phyloP scores from a whole-genome alignment of 2,797 vertebrate genomes.

The Lagocephalus sceleratus region DNA sequence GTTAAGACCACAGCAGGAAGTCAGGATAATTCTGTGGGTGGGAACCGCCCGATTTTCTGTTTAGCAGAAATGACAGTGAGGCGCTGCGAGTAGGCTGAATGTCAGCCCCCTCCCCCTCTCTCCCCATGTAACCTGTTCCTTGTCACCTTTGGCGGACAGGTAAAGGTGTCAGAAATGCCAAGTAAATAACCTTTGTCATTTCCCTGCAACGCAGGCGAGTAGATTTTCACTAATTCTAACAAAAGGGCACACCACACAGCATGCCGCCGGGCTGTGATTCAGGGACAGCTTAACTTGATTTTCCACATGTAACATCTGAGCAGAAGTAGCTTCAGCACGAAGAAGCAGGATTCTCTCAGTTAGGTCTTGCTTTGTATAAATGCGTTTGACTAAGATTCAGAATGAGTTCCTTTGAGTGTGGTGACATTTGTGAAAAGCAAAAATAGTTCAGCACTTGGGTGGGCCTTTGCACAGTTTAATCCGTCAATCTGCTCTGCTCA shows the following conservation, averaged over 20 bases:
- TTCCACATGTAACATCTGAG: conserved; percentile 19
- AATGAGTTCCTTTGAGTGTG: conserved; percentile 30
- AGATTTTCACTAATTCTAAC: conserved; percentile 15
- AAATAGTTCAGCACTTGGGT: conserved; percentile 48
- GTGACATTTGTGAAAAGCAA: conserved; percentile 50
- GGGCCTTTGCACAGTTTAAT: conserved; percentile 43
- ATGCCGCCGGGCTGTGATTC: conserved; percentile 3
- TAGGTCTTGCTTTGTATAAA: conserved; percentile 4
- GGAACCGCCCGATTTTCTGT: too few species aligned
- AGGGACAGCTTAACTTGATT: conserved; percentile 8
- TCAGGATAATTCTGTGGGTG: too few species aligned
- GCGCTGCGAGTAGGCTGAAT: too few species aligned
- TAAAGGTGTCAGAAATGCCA: conserved; percentile 8
- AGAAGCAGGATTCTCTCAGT: conserved; percentile 5
- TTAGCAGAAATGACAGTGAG: too few species aligned
- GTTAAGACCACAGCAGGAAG: too few species aligned
- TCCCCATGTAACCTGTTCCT: conserved; percentile 2
- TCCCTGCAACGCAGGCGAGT: background rate
- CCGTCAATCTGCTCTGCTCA: conserved; percentile 57
- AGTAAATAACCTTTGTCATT: conserved; percentile 3
- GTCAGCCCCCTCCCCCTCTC: background rate
- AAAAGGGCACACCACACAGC: background rate
- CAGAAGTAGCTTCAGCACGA: conserved; percentile 3
- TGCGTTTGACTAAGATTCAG: conserved; percentile 24
- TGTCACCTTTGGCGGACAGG: conserved; percentile 8